phyloP scores from a whole-genome alignment of 2,888 invertebrate genomes.

The Eupithecia exiguata region DNA sequence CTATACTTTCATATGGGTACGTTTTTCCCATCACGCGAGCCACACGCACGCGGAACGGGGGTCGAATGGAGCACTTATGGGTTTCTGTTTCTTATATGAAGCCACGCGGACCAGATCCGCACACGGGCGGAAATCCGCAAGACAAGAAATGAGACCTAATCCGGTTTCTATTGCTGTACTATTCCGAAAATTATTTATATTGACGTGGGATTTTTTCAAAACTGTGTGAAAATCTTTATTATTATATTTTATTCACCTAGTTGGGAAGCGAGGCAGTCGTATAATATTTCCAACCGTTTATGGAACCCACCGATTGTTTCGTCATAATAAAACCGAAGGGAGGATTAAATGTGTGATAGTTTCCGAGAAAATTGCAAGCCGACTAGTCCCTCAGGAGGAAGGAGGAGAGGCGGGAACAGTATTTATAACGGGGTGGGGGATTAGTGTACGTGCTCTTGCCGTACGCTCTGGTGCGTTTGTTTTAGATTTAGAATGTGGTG shows the following conservation, averaged over 20 bases:
- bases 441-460: slow-evolving; percentile 61
- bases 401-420: slow-evolving; percentile 58
- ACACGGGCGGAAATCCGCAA: no score
- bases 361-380: slow-evolving; percentile 66
- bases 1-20: no score
- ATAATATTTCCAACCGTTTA: slow-evolving; percentile 42
- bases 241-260: background rate
- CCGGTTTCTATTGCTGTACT: no score
- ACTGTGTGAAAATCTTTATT: background rate
- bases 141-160: no score
- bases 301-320: slow-evolving; percentile 58
- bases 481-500: slow-evolving; percentile 30
- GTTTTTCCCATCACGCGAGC: no score
- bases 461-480: slow-evolving; percentile 34
- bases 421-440: slow-evolving; percentile 71
- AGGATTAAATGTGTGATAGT: slow-evolving; percentile 76
- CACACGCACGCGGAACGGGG: no score
- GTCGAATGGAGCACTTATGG: no score
- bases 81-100: no score
- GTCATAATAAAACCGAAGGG: slow-evolving; percentile 67
- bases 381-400: slow-evolving; percentile 50
- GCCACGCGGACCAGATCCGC: no score
- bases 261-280: background rate
- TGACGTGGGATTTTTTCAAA: no score
- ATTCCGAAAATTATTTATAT: no score